Base-by-base conservation (phyloP, 37 sponge, comb jelly and placozoan species). In the Spongilla lacustris region DNA sequence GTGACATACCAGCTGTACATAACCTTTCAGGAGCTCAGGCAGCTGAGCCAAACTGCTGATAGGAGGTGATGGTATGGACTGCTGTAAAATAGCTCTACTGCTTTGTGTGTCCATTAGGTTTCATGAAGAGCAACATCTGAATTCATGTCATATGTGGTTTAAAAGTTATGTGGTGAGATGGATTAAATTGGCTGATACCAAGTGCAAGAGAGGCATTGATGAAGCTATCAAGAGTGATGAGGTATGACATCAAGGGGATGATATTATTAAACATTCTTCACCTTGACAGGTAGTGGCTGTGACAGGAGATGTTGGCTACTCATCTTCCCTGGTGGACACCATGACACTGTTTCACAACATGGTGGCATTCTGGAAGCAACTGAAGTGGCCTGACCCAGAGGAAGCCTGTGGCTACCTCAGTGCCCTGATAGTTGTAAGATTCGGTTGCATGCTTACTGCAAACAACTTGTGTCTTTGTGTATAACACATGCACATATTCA, bases 271-370 rank as follows among this genome's bases (percentile, higher is more conserved):
- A 2, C 70, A 32, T 4, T 32, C 0, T 11, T 25, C 0, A 29
- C 17, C 33, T 22, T 10, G 46, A n/a, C 36, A 79, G 46, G 79
- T 67, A 21, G 50, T 50, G 2, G 31, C 68, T 25, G 36, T 36
- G 12, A 68, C 50, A 2, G 92, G 82, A 19, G 38, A 78, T 6
- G 80, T 75, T 25, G 37, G 2, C 30, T 83, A 77, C 88, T 91
- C 92, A 34, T 71, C 87, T 36, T 87, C 88, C 49, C 88, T 84
- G 23, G 87, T 91, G 14, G 92, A 91, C 80, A 77, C 88, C 11
- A 24, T 35, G 24, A 69, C 73, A 24, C 66, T 77, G 71, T 41
- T 91, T 1, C 75, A 72, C 49, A 87, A 87, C 24, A 80, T 91
- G n/a, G 71, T 49, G 27, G 31, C 31, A 22, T 84, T 83, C 74